Percentiles rank a stretch among this genome's conserved stretches.
Conservation (phyloP, 2,113 vertebrate species). For the Hepsetus odoe region DNA sequence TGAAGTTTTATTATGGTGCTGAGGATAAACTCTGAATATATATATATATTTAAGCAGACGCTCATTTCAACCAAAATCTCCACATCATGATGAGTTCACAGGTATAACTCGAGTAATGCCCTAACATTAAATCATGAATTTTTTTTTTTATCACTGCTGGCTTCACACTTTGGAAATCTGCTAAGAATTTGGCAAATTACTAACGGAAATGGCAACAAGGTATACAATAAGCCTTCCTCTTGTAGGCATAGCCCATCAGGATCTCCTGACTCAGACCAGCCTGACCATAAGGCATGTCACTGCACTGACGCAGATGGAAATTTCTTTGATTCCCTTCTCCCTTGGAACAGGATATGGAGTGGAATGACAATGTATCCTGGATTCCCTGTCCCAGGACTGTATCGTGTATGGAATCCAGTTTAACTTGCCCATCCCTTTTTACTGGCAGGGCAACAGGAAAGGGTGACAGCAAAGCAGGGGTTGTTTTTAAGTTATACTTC, state of each 20-base stretch:
- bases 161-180: too few species aligned
- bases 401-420: constrained; percentile 23
- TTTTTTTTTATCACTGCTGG: too few species aligned
- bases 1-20: constrained; percentile 7
- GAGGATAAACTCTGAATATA: constrained; percentile 5
- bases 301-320: constrained; percentile 63
- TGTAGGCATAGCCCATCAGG: constrained; percentile 6
- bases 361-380: constrained; percentile 56
- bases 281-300: constrained; percentile 46
- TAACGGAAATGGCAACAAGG: neutral
- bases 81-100: neutral
- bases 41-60: too few species aligned
- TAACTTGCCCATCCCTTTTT: constrained; percentile 15
- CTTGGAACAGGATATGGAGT: constrained; percentile 60
- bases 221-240: neutral
- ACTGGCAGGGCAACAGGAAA: constrained; percentile 68
- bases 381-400: constrained; percentile 15
- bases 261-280: constrained; percentile 11
- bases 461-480: constrained; percentile 37
- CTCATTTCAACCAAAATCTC: neutral
- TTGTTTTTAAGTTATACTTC: constrained; percentile 49
- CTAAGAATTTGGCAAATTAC: neutral
- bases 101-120: neutral
- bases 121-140: neutral
- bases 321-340: constrained; percentile 52